These are phyloP conservation scores for Chloroclystis v-ata DNA, from an alignment of 2,888 invertebrate species.

Conservation along the genomic window DNA sequence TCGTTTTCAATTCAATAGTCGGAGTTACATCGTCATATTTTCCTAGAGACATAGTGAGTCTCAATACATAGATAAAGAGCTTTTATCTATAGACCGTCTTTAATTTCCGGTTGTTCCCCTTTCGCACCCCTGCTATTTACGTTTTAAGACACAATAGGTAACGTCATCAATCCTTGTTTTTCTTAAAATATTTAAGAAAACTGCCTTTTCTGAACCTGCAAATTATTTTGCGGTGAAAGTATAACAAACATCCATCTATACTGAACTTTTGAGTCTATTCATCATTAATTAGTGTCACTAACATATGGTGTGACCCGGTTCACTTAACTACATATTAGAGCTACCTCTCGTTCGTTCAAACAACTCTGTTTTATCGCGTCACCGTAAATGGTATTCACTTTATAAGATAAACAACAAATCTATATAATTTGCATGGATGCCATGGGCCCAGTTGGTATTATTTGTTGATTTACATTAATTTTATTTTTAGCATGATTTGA, in stretches of 20 bases:
- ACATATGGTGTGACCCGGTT: conserved; percentile 19
- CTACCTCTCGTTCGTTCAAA: conserved; percentile 24
- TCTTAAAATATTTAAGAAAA: not conserved
- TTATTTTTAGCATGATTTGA: too few species aligned
- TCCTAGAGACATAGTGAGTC: conserved; percentile 6
- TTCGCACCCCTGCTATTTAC: conserved; percentile 13
- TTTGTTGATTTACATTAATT: too few species aligned
- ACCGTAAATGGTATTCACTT: conserved; percentile 20
- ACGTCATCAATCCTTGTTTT: conserved; percentile 11
- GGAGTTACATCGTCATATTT: too few species aligned
- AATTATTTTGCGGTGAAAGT: too few species aligned
- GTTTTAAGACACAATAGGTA: conserved; percentile 17
- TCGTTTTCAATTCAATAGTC: too few species aligned
- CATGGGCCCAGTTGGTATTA: too few species aligned
- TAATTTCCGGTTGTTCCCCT: conserved; percentile 10
- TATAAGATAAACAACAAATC: conserved; percentile 11
- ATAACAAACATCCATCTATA: too few species aligned
- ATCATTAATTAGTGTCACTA: conserved; percentile 15
- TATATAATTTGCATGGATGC: not conserved
- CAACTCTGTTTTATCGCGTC: conserved; percentile 20
- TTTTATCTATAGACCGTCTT: not conserved
- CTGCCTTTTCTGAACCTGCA: not conserved
- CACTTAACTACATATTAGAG: conserved; percentile 10
- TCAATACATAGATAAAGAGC: conserved; percentile 6
- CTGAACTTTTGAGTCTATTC: too few species aligned